These are phyloP conservation scores for Isurus oxyrinchus DNA, from an alignment of 2,113 vertebrate species.

Conservation along the genomic window DNA sequence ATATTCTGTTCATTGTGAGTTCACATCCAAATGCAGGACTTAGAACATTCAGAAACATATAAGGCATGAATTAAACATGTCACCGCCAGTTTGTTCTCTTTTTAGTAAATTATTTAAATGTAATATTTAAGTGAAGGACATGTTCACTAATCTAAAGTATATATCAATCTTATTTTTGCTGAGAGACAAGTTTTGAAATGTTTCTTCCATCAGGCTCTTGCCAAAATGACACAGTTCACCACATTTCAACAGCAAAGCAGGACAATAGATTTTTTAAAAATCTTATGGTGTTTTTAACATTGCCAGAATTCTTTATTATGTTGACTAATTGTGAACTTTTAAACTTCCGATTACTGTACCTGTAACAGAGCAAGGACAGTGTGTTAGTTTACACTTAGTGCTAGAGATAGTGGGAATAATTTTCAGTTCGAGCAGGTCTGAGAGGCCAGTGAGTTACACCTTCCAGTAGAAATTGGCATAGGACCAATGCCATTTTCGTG, in stretches of 20 bases:
- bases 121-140: background rate
- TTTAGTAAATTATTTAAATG: background rate
- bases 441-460: background rate
- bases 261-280: background rate
- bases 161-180: background rate
- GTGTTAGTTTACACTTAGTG: background rate
- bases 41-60: background rate
- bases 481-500: background rate
- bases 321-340: background rate
- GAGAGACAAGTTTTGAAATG: background rate
- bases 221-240: background rate
- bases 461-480: background rate
- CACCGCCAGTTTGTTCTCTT: background rate
- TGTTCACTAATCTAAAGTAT: background rate
- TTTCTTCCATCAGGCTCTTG: background rate
- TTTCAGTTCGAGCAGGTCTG: background rate
- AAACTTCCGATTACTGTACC: background rate
- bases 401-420: background rate
- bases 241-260: background rate
- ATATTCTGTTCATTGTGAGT: background rate
- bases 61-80: background rate
- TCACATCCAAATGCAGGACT: background rate
- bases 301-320: background rate
- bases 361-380: background rate
- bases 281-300: background rate